Evolutionary conservation across 1,140 invertebrate species (phyloP).

Genomic region (Heliconius eleuchia): DNA sequence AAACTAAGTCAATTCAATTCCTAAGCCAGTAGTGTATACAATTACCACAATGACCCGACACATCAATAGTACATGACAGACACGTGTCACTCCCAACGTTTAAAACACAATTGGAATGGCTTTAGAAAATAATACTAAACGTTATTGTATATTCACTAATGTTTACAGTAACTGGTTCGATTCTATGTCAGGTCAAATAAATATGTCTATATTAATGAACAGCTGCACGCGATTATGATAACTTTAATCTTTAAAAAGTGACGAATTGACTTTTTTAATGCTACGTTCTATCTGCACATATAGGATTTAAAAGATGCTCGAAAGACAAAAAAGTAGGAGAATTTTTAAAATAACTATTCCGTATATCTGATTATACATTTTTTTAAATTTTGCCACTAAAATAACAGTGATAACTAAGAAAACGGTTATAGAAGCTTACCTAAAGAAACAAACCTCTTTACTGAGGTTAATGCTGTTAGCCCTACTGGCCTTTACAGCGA

Average conservation of each 20-base stretch:
- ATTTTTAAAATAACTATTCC: no score
- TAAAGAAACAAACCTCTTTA: no score
- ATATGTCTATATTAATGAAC: not conserved
- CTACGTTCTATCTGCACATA: no score
- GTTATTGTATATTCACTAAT: not conserved
- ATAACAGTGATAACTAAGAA: no score
- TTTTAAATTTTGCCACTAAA: no score
- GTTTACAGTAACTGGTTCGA: constrained; percentile 4
- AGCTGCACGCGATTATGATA: not conserved
- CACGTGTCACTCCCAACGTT: constrained; percentile 5
- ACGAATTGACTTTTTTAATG: no score
- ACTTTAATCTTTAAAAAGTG: not conserved
- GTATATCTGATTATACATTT: no score
- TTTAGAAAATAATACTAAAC: constrained; percentile 1
- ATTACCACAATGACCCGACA: not conserved
- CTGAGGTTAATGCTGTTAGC: no score
- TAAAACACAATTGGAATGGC: constrained; percentile 6
- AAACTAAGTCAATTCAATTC: constrained; percentile 6
- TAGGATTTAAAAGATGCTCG: no score
- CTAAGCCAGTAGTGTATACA: not conserved
- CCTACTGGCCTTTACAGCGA: no score
- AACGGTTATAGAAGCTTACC: no score
- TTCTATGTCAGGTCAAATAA: not conserved
- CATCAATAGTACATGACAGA: constrained; percentile 4
- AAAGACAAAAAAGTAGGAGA: no score